Percentiles rank a stretch among this genome's conserved stretches.
phyloP scores from a whole-genome alignment of 2,888 invertebrate species.

The Orchestes rusci region DNA sequence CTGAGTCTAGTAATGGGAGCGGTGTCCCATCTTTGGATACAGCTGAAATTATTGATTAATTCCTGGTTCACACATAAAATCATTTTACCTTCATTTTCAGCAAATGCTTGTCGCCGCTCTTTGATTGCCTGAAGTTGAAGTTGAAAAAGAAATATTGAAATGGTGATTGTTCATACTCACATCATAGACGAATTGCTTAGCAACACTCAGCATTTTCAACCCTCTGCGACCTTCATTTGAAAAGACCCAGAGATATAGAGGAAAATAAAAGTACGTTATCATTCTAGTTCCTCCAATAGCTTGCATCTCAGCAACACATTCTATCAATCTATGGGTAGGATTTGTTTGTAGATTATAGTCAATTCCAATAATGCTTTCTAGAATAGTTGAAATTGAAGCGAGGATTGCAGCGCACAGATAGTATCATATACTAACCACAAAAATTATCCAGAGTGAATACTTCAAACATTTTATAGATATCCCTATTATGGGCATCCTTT shows the following conservation, averaged over 20 bases:
- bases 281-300: conserved; percentile 9
- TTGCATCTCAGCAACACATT: conserved; percentile 16
- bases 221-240: conserved; percentile 9
- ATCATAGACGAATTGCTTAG: conserved; percentile 8
- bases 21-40: no score
- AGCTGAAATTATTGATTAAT: no score
- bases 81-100: conserved; percentile 12
- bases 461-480: conserved; percentile 20
- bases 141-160: conserved; percentile 2
- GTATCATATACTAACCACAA: conserved; percentile 23
- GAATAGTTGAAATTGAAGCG: conserved; percentile 6
- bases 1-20: conserved; percentile 17
- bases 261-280: conserved; percentile 15
- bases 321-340: conserved; percentile 11
- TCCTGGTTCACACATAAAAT: no score
- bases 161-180: conserved; percentile 8
- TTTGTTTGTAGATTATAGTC: conserved; percentile 20
- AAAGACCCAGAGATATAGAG: conserved; percentile 10
- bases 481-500: conserved; percentile 13
- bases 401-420: no score
- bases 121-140: conserved; percentile 12
- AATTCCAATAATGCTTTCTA: conserved; percentile 19
- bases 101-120: conserved; percentile 10
- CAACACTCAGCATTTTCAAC: neutral
- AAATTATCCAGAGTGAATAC: conserved; percentile 23